Evolutionary conservation across 2,113 vertebrate genomes (phyloP).

Genomic region (Callocephalon fimbriatum): DNA sequence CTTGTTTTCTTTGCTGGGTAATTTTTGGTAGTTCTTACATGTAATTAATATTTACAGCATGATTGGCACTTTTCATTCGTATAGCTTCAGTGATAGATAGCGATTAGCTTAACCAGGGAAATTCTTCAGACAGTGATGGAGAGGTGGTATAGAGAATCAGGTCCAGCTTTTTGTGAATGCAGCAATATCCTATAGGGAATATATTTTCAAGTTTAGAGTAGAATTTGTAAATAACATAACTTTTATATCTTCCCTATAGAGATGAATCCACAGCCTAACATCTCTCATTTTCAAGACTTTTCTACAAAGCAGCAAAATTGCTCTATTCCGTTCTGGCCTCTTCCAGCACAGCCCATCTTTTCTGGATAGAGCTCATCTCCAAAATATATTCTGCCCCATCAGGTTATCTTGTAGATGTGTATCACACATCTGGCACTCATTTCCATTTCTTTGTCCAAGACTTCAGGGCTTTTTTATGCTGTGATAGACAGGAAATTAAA

Average conservation of each 20-base stretch:
- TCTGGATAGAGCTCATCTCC: not conserved
- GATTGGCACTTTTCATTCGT: not conserved
- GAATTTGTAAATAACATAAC: not conserved
- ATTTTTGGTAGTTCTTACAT: not conserved
- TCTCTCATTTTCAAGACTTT: not conserved
- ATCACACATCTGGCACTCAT: fast-evolving
- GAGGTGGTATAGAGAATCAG: not conserved
- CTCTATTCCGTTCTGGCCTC: not conserved
- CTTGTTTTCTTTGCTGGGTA: not conserved
- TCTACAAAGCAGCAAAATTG: not conserved
- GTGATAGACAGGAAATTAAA: not conserved
- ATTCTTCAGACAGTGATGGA: not conserved
- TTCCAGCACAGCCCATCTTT: not conserved
- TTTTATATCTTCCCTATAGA: not conserved
- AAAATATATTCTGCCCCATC: not conserved
- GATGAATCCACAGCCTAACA: not conserved
- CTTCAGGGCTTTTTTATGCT: fast-evolving
- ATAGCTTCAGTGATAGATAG: not conserved
- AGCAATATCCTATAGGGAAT: not conserved
- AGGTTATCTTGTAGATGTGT: not conserved
- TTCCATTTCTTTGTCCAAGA: not conserved
- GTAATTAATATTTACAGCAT: not conserved
- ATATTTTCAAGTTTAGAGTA: not conserved
- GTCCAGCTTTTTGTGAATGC: not conserved
- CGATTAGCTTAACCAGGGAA: not conserved